Conservation (phyloP, 2,797 vertebrate genomes). For the Strix occidentalis region DNA sequence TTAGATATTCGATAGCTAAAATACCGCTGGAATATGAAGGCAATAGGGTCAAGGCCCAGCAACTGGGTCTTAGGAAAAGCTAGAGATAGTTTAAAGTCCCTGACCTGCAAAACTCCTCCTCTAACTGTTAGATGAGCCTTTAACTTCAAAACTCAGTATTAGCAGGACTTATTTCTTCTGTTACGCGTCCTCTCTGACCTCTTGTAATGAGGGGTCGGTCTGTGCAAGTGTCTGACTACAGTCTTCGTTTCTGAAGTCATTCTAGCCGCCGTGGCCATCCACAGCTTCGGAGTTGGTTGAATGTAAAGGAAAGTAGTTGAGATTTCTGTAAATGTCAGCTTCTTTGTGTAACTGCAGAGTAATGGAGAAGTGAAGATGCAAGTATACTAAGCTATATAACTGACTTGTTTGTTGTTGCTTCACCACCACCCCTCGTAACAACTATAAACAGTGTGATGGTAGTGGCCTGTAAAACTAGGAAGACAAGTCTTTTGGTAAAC, state of each 20-base stretch:
- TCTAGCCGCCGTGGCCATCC: rapidly evolving
- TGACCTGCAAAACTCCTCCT: background rate
- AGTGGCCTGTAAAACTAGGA: background rate
- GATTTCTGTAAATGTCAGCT: background rate
- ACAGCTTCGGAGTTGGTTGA: background rate
- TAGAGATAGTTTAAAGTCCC: background rate
- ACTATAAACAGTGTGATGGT: background rate
- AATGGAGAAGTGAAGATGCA: background rate
- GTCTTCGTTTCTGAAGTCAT: background rate
- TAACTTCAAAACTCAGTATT: background rate
- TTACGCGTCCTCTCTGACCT: background rate
- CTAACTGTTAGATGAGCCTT: background rate
- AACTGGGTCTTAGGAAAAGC: background rate
- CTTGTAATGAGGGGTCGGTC: background rate
- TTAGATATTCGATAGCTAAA: background rate
- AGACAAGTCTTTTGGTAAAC: background rate
- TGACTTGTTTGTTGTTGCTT: background rate
- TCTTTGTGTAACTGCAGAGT: background rate
- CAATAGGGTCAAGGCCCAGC: background rate
- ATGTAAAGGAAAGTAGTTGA: background rate
- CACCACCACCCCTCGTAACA: rapidly evolving
- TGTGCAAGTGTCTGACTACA: background rate
- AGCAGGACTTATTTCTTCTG: background rate
- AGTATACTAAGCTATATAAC: background rate
- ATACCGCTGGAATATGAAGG: background rate